Evolutionary conservation across 2,797 vertebrate species (phyloP).

Genomic region (Melanotaenia nigrans): DNA sequence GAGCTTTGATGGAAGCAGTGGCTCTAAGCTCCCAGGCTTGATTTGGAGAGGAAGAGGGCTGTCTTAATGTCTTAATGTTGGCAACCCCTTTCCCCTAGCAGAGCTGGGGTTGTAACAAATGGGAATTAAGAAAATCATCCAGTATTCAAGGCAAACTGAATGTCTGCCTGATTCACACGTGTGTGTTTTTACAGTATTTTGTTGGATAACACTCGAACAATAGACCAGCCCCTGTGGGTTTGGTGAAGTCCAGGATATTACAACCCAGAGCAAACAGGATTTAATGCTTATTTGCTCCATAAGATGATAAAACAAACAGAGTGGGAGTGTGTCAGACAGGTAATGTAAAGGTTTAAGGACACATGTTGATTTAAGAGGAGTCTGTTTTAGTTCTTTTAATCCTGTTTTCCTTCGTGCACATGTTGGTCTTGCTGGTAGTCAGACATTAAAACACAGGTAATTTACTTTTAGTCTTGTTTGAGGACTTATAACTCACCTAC

Average conservation of each 20-base stretch:
- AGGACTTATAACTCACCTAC: neutral
- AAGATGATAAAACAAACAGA: constrained; percentile 26
- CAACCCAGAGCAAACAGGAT: constrained; percentile 61
- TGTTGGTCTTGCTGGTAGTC: neutral
- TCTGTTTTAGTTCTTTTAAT: neutral
- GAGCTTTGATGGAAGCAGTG: neutral
- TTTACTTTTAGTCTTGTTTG: too few relatives aligned
- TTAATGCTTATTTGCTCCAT: constrained; percentile 15
- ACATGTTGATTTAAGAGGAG: constrained; percentile 6
- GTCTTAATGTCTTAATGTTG: too few relatives aligned
- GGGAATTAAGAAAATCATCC: too few relatives aligned
- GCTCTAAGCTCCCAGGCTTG: neutral
- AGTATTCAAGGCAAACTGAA: too few relatives aligned
- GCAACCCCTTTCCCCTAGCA: too few relatives aligned
- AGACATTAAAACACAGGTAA: neutral
- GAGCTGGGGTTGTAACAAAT: too few relatives aligned
- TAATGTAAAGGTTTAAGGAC: neutral
- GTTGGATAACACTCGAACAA: too few relatives aligned
- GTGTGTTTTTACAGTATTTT: neutral
- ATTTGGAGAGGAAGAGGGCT: too few relatives aligned
- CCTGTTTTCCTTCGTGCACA: neutral
- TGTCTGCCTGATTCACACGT: too few relatives aligned
- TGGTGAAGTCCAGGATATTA: constrained; percentile 24
- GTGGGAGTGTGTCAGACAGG: neutral
- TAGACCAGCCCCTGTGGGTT: neutral